Percentiles rank a stretch among this genome's conserved stretches.
These are phyloP conservation scores for Silurus aristotelis DNA, from an alignment of 2,797 vertebrate genomes.

Conservation along the genomic window DNA sequence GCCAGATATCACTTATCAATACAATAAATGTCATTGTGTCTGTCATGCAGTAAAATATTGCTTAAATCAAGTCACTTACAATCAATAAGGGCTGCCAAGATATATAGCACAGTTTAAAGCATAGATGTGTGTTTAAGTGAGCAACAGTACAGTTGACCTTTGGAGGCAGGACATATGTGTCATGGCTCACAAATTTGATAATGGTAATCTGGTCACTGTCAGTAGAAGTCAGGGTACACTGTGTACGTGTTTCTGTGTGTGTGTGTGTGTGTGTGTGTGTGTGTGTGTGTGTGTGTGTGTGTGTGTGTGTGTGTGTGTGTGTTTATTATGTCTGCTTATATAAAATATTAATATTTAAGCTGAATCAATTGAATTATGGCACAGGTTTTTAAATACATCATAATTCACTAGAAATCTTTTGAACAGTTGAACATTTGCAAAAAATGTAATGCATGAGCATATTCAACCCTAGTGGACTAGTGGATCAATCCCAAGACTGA, in stretches of 20 bases:
- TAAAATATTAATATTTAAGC: not conserved
- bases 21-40: not conserved
- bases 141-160: not conserved
- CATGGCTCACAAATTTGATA: slow-evolving; percentile 26
- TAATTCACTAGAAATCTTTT: not conserved
- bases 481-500: not conserved
- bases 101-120: slow-evolving; percentile 4
- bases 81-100: not conserved
- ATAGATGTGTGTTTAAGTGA: not conserved
- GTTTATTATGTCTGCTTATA: not conserved
- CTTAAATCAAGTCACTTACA: slow-evolving; percentile 17
- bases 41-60: not conserved
- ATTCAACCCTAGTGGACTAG: not conserved
- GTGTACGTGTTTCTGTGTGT: not conserved
- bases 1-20: not conserved
- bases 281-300: not conserved
- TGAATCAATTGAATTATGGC: not conserved
- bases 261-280: not conserved
- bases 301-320: not conserved
- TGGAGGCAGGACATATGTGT: slow-evolving; percentile 14
- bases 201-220: not conserved
- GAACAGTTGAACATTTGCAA: not conserved
- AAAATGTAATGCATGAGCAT: not conserved
- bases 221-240: not conserved
- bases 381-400: not conserved